Percentiles rank a stretch among this genome's conserved stretches.
phyloP scores from a whole-genome alignment of 2,797 vertebrate species.

The Danio tinwini region DNA sequence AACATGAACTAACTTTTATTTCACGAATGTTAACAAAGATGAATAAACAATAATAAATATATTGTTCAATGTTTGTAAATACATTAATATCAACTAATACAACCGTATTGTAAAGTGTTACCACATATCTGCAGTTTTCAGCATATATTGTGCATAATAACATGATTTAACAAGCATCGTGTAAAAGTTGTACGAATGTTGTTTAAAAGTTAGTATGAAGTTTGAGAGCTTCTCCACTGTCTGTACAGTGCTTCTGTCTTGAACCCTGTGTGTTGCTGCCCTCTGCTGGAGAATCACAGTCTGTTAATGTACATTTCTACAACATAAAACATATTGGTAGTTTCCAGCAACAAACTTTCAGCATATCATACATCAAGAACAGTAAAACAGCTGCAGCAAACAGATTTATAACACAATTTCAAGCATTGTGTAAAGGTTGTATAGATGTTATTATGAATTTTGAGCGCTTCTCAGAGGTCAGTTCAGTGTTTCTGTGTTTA shows the following conservation, averaged over 20 bases:
- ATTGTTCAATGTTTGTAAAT: too few relatives aligned
- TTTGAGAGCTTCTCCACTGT: neutral
- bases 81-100: too few relatives aligned
- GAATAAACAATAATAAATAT: too few relatives aligned
- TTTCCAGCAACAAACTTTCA: neutral
- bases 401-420: neutral
- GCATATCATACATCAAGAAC: neutral
- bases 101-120: too few relatives aligned
- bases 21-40: too few relatives aligned
- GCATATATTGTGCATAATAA: neutral
- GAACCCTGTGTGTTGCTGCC: conserved; percentile 2
- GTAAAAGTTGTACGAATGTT: neutral
- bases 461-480: neutral
- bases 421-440: neutral
- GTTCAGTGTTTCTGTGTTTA: neutral
- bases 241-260: neutral
- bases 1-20: too few relatives aligned
- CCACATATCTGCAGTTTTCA: neutral
- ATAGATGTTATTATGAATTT: neutral
- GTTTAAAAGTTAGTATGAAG: neutral
- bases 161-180: neutral
- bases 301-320: too few relatives aligned
- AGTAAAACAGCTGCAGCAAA: too few relatives aligned
- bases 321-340: too few relatives aligned
- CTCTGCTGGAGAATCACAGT: neutral